These are phyloP conservation scores for Gnathonemus echidnorhynchus DNA, from an alignment of 2,113 vertebrate species.

Conservation along the genomic window DNA sequence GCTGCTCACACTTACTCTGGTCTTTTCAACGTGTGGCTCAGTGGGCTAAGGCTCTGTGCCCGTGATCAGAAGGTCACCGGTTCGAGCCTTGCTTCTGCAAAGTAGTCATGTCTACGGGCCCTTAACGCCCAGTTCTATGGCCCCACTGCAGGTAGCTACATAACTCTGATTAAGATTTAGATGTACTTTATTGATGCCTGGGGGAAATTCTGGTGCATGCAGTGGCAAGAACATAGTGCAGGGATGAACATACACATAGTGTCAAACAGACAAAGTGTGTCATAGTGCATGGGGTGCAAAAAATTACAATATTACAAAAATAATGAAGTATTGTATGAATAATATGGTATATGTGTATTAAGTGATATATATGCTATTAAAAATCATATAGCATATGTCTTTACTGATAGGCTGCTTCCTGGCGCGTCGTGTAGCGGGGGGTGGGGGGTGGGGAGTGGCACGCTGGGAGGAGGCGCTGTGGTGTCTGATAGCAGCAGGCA, in stretches of 20 bases:
- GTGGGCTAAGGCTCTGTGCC: neutral
- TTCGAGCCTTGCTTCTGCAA: neutral
- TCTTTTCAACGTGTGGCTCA: neutral
- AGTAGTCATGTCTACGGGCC: neutral
- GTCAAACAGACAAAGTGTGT: neutral
- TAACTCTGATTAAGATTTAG: neutral
- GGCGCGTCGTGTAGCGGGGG: neutral
- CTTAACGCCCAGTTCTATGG: neutral
- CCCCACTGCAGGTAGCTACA: neutral
- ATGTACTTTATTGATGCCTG: neutral
- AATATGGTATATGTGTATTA: neutral
- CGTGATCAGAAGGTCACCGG: neutral
- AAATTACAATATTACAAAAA: neutral
- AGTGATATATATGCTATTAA: neutral
- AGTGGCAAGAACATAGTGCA: neutral
- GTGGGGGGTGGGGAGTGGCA: neutral
- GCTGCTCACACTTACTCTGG: neutral
- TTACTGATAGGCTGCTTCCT: neutral
- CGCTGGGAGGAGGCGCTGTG: neutral
- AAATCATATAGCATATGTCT: neutral
- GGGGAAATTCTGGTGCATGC: neutral
- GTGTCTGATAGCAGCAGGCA: neutral
- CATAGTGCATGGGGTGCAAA: neutral
- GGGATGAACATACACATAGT: neutral
- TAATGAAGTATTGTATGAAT: neutral